phyloP scores from a whole-genome alignment of 2,113 vertebrate species.

The Psammodynastes pulverulentus region DNA sequence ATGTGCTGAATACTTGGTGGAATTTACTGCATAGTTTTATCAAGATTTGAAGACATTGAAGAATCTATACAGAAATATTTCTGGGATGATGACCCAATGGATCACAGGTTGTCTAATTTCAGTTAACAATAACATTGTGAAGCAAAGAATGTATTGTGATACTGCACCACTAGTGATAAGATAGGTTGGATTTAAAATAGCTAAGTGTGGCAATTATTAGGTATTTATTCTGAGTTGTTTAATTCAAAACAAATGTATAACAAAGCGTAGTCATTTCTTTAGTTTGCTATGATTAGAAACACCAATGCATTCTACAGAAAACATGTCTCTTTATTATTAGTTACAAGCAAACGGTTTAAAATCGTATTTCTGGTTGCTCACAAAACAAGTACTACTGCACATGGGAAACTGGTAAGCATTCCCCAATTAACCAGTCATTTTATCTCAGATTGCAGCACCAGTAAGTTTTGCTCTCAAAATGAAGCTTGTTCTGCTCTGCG shows the following conservation, averaged over 20 bases:
- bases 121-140: neutral
- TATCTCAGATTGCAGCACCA: neutral
- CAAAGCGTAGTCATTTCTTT: neutral
- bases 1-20: neutral
- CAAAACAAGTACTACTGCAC: neutral
- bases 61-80: neutral
- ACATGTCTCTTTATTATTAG: neutral
- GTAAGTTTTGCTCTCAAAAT: neutral
- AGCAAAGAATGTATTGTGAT: neutral
- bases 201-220: neutral
- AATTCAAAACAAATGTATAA: neutral
- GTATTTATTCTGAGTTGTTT: neutral
- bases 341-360: neutral
- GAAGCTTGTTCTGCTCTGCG: neutral
- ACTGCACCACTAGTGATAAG: neutral
- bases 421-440: neutral
- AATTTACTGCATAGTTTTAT: neutral
- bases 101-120: neutral
- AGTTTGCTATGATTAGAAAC: neutral
- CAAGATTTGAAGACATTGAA: neutral
- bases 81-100: neutral
- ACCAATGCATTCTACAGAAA: neutral
- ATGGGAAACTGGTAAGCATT: neutral
- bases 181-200: neutral
- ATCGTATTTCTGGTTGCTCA: neutral